phyloP scores from a whole-genome alignment of 2,888 invertebrate species.

The Cotesia congregata region DNA sequence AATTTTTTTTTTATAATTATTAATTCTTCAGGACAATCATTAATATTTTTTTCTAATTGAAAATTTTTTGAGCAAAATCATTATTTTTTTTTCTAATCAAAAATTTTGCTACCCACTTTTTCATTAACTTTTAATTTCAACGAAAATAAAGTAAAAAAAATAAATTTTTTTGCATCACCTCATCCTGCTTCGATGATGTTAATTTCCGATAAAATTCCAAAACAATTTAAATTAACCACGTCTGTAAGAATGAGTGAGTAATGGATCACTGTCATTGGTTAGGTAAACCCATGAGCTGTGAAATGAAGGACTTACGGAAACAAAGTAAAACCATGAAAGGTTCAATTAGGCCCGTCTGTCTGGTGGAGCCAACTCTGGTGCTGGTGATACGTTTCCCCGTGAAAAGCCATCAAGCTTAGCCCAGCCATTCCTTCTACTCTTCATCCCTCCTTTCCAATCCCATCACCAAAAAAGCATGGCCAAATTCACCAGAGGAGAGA shows the following conservation, averaged over 20 bases:
- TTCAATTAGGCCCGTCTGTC: constrained; percentile 47
- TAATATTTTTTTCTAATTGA: too few relatives aligned
- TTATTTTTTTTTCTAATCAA: too few relatives aligned
- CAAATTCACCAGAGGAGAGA: too few relatives aligned
- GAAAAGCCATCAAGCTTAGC: not conserved
- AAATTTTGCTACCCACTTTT: too few relatives aligned
- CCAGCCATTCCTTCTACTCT: not conserved
- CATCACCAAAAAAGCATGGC: not conserved
- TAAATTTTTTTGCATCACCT: too few relatives aligned
- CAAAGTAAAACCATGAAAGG: constrained; percentile 38
- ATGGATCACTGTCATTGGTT: not conserved
- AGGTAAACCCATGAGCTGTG: constrained; percentile 11
- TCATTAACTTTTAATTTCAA: too few relatives aligned
- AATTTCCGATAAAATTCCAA: not conserved
- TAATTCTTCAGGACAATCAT: too few relatives aligned
- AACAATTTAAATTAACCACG: constrained; percentile 15
- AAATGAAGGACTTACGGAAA: constrained; percentile 22
- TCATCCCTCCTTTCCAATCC: not conserved
- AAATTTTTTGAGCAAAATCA: too few relatives aligned
- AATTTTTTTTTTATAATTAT: too few relatives aligned
- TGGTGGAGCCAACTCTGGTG: constrained; percentile 30
- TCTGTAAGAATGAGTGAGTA: not conserved
- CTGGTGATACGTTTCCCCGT: constrained; percentile 29
- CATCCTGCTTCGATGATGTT: too few relatives aligned
- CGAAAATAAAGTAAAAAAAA: too few relatives aligned